phyloP scores from a whole-genome alignment of 2,888 invertebrate genomes.

The Ichneumoninae sp. region DNA sequence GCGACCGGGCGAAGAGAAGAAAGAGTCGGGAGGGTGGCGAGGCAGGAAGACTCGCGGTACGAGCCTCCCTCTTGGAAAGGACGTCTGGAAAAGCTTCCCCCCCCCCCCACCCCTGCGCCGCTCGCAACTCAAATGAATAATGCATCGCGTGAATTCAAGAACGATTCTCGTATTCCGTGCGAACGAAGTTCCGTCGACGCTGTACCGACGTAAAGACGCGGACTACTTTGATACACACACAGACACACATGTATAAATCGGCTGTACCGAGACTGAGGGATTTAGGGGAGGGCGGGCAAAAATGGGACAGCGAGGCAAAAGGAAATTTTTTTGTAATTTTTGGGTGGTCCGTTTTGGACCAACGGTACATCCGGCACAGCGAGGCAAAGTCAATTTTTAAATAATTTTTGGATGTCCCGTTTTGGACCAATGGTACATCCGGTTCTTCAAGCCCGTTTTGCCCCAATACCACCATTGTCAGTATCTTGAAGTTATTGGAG shows the following conservation, averaged over 20 bases:
- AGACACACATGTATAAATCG: constrained; percentile 4
- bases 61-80: constrained; percentile 40
- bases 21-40: constrained; percentile 30
- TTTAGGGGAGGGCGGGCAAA: no score
- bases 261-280: constrained; percentile 1
- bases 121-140: constrained; percentile 66
- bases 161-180: constrained; percentile 66
- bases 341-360: no score
- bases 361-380: no score
- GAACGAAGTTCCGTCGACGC: constrained; percentile 48
- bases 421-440: no score
- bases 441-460: no score
- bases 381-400: no score
- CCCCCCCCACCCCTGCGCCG: constrained; percentile 14
- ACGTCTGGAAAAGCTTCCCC: constrained; percentile 41
- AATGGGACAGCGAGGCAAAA: no score
- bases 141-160: constrained; percentile 67
- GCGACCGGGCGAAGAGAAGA: not conserved
- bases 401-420: no score
- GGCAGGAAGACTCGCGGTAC: constrained; percentile 44
- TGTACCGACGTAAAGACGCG: constrained; percentile 22
- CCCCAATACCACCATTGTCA: no score
- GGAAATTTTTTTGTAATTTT: no score
- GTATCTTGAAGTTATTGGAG: no score
- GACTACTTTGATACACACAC: constrained; percentile 17